Evolutionary conservation across 1,140 invertebrate genomes (phyloP), one percentile per base, ranked within the genome.

Genomic region (Trigoniulus corallinus): DNA sequence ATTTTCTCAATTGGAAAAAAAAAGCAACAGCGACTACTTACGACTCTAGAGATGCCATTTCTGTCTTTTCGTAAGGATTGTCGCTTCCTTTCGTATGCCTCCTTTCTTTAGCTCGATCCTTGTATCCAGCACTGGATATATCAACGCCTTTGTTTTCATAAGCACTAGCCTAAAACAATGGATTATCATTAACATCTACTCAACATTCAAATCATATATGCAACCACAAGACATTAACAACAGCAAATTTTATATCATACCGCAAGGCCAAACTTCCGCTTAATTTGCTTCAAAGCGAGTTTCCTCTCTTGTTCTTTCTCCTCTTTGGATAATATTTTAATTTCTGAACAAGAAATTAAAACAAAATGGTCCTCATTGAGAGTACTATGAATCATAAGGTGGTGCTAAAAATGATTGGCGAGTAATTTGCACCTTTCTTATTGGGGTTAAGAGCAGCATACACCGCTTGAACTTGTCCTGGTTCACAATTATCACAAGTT

Each of bases 401-500:
- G n/a, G n/a, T n/a, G n/a, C n/a, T n/a, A n/a, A n/a, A n/a, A n/a
- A n/a, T n/a, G n/a, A n/a, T n/a, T n/a, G n/a, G n/a, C n/a, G n/a
- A n/a, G n/a, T n/a, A n/a, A 22, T 22, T 24, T 20, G 20, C 1
- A 43, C 18, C 37, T 41, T 21, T 50, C 40, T 4, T 50, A 18
- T 50, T 48, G 15, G 22, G 18, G 26, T 23, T 37, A 21, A 24
- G n/a, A 21, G 23, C 44, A 7, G 52, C 53, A 61, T 4, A 54
- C 61, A 60, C 41, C 59, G 61, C 57, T 54, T 69, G 65, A 34
- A 86, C 59, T 24, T 87, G 71, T 7, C 88, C 87, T 0, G 88
- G 88, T 63, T 93, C 88, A 70, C 91, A 95, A 53, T 82, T 72
- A 0, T 82, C 81, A 62, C 91, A 95, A 0, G 88, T 94, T 54